Percentiles rank a stretch among this genome's conserved stretches.
Evolutionary conservation across 2,113 vertebrate species (phyloP).

Genomic region (Carassius gibelio): DNA sequence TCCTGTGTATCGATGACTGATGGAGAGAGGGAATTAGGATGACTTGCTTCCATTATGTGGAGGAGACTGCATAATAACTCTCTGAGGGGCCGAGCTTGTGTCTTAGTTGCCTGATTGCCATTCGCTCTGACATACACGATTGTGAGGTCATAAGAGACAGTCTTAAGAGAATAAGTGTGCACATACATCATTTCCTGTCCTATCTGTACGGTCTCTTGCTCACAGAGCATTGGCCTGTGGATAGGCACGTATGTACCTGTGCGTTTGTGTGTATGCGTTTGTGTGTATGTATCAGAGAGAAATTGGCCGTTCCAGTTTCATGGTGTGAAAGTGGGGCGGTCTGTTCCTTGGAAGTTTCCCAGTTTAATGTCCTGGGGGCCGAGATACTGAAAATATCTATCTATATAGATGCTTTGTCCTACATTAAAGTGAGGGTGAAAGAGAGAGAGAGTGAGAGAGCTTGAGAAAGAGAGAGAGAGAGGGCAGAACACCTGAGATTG

Average conservation of each 20-base stretch:
- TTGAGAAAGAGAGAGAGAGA: constrained; percentile 46
- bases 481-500: constrained; percentile 51
- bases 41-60: constrained; percentile 4
- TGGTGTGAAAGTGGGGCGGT: constrained; percentile 78
- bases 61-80: background rate
- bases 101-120: constrained; percentile 33
- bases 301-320: constrained; percentile 78
- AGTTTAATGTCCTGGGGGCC: constrained; percentile 79
- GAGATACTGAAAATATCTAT: constrained; percentile 80
- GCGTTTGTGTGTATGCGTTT: constrained; percentile 42
- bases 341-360: constrained; percentile 84
- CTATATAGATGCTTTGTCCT: constrained; percentile 78
- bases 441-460: constrained; percentile 44
- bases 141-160: constrained; percentile 4
- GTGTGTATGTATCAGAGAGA: constrained; percentile 65
- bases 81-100: constrained; percentile 3
- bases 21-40: constrained; percentile 4
- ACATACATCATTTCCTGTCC: background rate
- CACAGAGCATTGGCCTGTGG: constrained; percentile 5
- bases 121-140: constrained; percentile 41
- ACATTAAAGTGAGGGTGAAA: constrained; percentile 69
- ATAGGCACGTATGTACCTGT: constrained; percentile 41
- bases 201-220: background rate
- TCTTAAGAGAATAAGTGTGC: background rate
- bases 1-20: background rate